Conservation (phyloP, 2,113 vertebrate genomes). For the Microcebus ravelobensis region DNA sequence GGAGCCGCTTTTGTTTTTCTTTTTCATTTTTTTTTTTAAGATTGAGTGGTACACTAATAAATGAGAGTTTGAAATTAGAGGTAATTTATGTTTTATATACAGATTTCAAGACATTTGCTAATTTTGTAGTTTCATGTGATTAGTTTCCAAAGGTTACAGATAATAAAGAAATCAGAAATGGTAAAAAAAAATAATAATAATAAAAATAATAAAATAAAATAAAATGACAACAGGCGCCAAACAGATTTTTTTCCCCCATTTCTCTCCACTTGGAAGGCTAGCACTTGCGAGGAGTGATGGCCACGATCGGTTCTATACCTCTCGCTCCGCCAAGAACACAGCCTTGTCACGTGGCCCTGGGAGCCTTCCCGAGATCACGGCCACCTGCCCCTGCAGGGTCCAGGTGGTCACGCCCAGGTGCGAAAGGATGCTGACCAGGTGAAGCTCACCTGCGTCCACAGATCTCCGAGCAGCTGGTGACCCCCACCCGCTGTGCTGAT, state of each 20-base stretch:
- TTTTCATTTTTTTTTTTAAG: too few relatives aligned
- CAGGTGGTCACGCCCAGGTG: not conserved
- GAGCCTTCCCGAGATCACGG: not conserved
- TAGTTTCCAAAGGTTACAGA: too few relatives aligned
- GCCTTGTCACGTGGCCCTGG: not conserved
- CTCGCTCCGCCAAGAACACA: not conserved
- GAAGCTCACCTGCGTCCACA: not conserved
- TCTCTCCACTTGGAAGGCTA: not conserved
- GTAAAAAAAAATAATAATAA: conserved; percentile 57
- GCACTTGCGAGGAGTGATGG: not conserved
- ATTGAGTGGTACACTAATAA: too few relatives aligned
- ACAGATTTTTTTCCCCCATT: not conserved
- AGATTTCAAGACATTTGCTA: too few relatives aligned
- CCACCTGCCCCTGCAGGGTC: not conserved
- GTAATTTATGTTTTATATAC: too few relatives aligned
- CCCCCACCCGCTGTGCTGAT: not conserved
- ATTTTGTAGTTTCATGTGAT: too few relatives aligned
- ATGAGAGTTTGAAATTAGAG: too few relatives aligned
- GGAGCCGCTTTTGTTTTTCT: too few relatives aligned
- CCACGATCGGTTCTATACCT: not conserved
- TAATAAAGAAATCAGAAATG: conserved; percentile 87
- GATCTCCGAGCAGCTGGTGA: not conserved
- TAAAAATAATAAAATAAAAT: too few relatives aligned
- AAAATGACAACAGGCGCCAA: not conserved
- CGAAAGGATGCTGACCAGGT: not conserved